A percentile compares a stretch with the other conserved stretches of the same genome.
Conservation (phyloP, 2,113 vertebrate genomes). For the Maylandia zebra region DNA sequence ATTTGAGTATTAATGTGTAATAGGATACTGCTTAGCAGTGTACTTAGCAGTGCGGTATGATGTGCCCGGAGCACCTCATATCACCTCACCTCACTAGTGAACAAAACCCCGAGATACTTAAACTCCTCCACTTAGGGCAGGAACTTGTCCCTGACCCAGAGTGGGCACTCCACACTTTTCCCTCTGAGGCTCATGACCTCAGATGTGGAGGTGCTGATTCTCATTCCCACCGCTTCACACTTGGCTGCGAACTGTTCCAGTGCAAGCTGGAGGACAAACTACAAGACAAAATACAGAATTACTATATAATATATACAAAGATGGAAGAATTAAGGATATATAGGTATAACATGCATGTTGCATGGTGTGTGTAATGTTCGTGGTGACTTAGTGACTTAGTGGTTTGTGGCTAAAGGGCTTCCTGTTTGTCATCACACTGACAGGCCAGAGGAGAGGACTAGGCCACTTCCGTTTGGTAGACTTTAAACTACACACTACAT, state of each 20-base stretch:
- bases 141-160: background rate
- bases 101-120: background rate
- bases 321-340: background rate
- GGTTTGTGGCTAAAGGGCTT: background rate
- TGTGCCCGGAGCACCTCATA: background rate
- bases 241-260: rapidly evolving
- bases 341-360: background rate
- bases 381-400: background rate
- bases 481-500: rapidly evolving
- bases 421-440: background rate
- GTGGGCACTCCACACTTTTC: background rate
- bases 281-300: background rate
- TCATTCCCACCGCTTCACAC: background rate
- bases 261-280: background rate
- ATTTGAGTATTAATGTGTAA: background rate
- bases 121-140: background rate
- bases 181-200: background rate
- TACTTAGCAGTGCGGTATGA: background rate
- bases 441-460: background rate
- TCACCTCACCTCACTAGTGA: background rate
- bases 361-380: background rate
- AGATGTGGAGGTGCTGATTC: background rate
- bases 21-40: background rate
- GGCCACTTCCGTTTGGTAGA: background rate
- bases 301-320: background rate